Base-by-base conservation (phyloP, 2,888 invertebrate species). In the Sinhomidia bicolor region DNA sequence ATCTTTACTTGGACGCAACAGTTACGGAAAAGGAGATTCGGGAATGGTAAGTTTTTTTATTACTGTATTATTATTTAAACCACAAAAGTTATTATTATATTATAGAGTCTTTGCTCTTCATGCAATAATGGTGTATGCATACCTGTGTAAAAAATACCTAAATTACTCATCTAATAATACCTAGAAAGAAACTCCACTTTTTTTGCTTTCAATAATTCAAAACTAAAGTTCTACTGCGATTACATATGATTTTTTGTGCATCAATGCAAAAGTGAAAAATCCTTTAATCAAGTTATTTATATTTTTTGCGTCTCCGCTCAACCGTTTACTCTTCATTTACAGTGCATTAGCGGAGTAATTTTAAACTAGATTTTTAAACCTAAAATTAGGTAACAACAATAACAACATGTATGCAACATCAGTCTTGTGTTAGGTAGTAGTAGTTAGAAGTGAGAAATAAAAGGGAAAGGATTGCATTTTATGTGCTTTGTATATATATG, bases 31-130 rank as follows among this genome's bases (percentile, higher is more conserved):
- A 94, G 91, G 94, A 94, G 90, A 94, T 94, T 91, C 93, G 93
- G 71, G 94, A 94, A 92, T 94, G 94, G 93, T 93, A 91, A 92
- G 92, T 90, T 51, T 71, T 51, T 68, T 80, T 44, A 47, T 78
- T 79, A 57, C 80, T 87, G 89, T 85, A 93, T 93, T 93, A 93
- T 95, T 95, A 74, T 51, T 74, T 74, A 29, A 71, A 47, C 23
- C n/a, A n/a, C n/a, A n/a, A 32, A 17, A 71, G 94, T 98, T 98
- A 92, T 96, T 98, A 93, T 96, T 23, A 71, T 20, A n/a, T n/a
- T n/a, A n/a, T n/a, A n/a, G n/a, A n/a, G n/a, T n/a, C n/a, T n/a
- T n/a, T n/a, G n/a, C n/a, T n/a, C n/a, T n/a, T n/a, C n/a, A n/a
- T n/a, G n/a, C n/a, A n/a, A n/a, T n/a, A n/a, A n/a, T n/a, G n/a